Evolutionary conservation across 1,140 invertebrate species (phyloP), one percentile per base, ranked within the genome.

Genomic region (Lordiphosa clarofinis): DNA sequence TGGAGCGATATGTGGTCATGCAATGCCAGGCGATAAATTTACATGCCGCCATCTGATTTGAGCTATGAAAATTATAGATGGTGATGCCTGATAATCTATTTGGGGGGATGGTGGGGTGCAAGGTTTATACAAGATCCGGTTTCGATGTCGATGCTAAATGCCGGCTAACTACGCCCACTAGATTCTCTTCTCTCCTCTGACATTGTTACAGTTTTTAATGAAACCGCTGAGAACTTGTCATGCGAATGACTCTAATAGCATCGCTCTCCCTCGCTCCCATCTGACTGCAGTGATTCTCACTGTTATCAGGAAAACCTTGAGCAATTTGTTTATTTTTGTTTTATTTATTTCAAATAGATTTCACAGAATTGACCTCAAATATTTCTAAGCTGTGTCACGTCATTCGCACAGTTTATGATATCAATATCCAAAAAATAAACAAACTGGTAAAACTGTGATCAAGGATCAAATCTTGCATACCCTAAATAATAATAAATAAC

Each of bases 401-500:
- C 76, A 81, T 56, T 62, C 24, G 4, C 60, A 42, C 42, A 68
- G 76, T 68, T 82, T 72, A 53, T 72, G 67, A 72, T 73, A 69
- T 81, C 63, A 82, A 76, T 58, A 19, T 15, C n/a, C 42, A 15
- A 31, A 19, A 36, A 15, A 58, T 9, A 38, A 11, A 46, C 35
- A 43, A 10, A 37, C 12, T 24, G 21, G 8, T 2, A 12, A 39
- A 47, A 31, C 31, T 7, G 1, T 2, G n/a, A 0, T 0, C 4
- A 3, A 13, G 3, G 40, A 36, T 10, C 3, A 24, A 53, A 9
- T 10, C 4, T 4, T 4, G 11, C 55, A 52, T 66, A 55, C 56
- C 28, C 31, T 61, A 28, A 11, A 44, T 19, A 3, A 3, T 4
- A 19, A 19, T 3, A 19, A 4, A 4, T 3, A 0, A 19, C 19